Evolutionary conservation across 2,113 vertebrate species (phyloP), one percentile per base, ranked within the genome.

Genomic region (Chiloscyllium plagiosum): DNA sequence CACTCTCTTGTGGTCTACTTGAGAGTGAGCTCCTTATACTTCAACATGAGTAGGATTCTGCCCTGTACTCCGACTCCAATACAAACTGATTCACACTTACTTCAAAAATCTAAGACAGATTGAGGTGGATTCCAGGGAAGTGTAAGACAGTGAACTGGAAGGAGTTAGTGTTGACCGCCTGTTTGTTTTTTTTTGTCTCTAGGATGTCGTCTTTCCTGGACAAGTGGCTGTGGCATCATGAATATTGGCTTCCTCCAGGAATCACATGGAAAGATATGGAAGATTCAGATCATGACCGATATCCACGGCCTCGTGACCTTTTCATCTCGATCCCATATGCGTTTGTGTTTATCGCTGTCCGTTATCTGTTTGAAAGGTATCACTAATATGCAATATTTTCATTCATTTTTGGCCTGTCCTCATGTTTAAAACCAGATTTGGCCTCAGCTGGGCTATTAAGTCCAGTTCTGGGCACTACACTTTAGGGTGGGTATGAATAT

Each of bases 211-310:
- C 96, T 1, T 68, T 98, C 72, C 65, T 99, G 66, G 98, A 97
- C 0, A 96, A 98, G 33, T 99, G 98, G 98, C 96, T 99, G 2
- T 99, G 98, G 99, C 96, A 97, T 90, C 97, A 98, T 0, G 96
- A 97, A 95, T 97, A 97, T 96, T 99, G 99, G 99, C 97, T 99
- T 0, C 99, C 99, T 0, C 97, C 98, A 0, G 98, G 98, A 17
- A 52, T 96, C 96, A 96, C 97, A 0, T 99, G 99, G 99, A 96
- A 97, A 76, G 98, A 98, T 96, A 97, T 98, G 95, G 96, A 98
- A 65, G 97, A 97, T 76, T 96, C 96, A 0, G 97, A 98, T 19
- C 97, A 97, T 0, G 24, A 96, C 19, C 97, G 1, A 20, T 97
- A 98, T 70, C 98, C 98, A 65, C 96, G 96, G 17, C 98, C 98